Percentiles rank a stretch among this genome's conserved stretches.
These are phyloP conservation scores for Eupithecia tripunctaria DNA, from an alignment of 2,888 invertebrate genomes.

Conservation along the genomic window DNA sequence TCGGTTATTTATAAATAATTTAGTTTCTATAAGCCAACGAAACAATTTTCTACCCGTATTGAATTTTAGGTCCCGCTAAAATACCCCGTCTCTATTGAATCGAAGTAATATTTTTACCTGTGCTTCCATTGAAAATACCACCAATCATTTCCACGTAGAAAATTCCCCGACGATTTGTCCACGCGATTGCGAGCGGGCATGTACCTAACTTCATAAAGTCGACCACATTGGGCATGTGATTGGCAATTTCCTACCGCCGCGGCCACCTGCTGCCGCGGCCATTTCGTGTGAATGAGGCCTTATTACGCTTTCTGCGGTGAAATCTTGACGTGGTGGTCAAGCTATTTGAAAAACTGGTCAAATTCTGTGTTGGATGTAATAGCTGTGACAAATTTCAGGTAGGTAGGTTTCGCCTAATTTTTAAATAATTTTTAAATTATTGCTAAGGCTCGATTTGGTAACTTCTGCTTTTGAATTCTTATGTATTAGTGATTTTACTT, in stretches of 20 bases:
- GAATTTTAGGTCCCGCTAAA: background rate
- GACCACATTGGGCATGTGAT: conserved; percentile 52
- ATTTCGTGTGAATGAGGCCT: conserved; percentile 44
- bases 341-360: conserved; percentile 7
- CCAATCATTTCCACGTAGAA: conserved; percentile 17
- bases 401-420: background rate
- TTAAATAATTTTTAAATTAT: too few relatives aligned
- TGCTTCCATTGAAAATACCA: conserved; percentile 4
- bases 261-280: conserved; percentile 46
- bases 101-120: conserved; percentile 2
- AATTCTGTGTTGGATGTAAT: background rate
- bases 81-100: background rate
- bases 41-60: background rate
- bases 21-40: background rate
- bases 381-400: background rate
- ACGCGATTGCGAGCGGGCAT: conserved; percentile 37
- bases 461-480: too few relatives aligned
- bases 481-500: too few relatives aligned
- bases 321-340: conserved; percentile 21
- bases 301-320: conserved; percentile 32
- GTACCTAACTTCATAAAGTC: conserved; percentile 43
- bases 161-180: conserved; percentile 35
- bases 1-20: too few relatives aligned
- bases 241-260: conserved; percentile 48
- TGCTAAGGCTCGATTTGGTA: too few relatives aligned